Evolutionary conservation across 2,113 vertebrate species (phyloP).

Genomic region (Callopanchax toddi): DNA sequence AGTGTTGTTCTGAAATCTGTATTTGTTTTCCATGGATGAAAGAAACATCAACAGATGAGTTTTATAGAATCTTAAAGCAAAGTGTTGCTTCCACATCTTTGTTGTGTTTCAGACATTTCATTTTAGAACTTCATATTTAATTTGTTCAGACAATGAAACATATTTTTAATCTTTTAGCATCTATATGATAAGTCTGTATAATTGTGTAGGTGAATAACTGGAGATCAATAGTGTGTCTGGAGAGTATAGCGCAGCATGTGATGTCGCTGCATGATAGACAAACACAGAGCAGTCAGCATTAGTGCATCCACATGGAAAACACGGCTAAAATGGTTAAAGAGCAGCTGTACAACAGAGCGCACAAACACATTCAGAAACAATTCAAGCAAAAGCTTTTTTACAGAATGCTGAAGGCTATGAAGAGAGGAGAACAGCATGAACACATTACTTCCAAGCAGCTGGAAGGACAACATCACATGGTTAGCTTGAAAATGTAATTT

Average conservation of each 20-base stretch:
- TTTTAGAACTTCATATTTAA: neutral
- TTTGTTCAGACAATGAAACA: neutral
- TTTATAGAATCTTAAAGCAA: too few species aligned
- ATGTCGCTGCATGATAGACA: constrained; percentile 2
- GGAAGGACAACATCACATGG: neutral
- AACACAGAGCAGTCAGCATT: constrained; percentile 16
- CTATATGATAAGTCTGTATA: neutral
- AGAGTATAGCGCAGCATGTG: neutral
- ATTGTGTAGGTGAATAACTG: neutral
- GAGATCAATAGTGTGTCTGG: neutral
- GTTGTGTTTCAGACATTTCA: too few species aligned
- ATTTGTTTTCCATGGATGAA: too few species aligned
- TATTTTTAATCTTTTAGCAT: neutral
- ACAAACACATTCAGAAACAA: constrained; percentile 12
- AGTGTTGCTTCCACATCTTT: too few species aligned
- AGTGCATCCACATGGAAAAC: constrained; percentile 15
- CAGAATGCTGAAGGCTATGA: constrained; percentile 1
- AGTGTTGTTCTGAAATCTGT: too few species aligned
- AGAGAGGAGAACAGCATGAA: neutral
- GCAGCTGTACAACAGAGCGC: constrained; percentile 7
- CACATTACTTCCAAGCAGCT: constrained; percentile 10
- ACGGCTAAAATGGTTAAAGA: neutral
- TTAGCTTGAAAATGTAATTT: neutral
- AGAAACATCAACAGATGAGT: too few species aligned
- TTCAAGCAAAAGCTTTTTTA: constrained; percentile 6